Conservation (phyloP, 2,113 vertebrate species). For the Lethenteron reissneri region DNA sequence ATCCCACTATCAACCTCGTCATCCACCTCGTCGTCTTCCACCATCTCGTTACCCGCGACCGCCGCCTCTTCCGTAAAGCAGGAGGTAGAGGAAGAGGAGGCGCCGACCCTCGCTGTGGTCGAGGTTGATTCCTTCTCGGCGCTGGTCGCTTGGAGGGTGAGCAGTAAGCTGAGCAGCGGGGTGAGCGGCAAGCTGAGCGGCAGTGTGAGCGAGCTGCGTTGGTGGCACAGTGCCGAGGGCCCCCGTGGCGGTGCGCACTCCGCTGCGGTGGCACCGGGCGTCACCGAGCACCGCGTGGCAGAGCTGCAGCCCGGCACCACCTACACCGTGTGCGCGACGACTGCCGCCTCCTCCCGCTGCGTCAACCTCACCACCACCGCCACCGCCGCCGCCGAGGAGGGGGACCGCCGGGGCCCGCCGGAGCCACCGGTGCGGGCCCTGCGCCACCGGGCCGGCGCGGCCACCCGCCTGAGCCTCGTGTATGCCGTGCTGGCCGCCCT, state of each 20-base stretch:
- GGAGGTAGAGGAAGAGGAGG: conserved; percentile 38
- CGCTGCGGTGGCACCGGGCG: conserved; percentile 22
- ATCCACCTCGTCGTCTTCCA: too few relatives aligned
- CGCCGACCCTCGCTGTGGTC: conserved; percentile 35
- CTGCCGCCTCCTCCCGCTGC: conserved; percentile 66
- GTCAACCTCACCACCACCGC: conserved; percentile 81
- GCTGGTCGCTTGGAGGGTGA: not conserved
- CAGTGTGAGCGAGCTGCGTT: too few relatives aligned
- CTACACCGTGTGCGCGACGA: conserved; percentile 78
- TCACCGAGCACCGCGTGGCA: conserved; percentile 81
- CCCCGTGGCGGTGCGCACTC: too few relatives aligned
- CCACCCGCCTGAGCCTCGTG: conserved; percentile 1
- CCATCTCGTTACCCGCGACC: too few relatives aligned
- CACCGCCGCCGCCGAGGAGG: conserved; percentile 17
- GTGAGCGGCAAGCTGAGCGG: too few relatives aligned
- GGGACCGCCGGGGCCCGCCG: not conserved
- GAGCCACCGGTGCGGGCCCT: too few relatives aligned
- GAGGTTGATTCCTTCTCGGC: not conserved
- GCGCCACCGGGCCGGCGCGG: not conserved
- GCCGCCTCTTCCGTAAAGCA: too few relatives aligned
- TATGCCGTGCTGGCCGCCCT: conserved; percentile 4
- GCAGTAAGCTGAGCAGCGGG: not conserved
- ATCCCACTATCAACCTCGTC: too few relatives aligned
- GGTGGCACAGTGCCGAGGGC: too few relatives aligned
- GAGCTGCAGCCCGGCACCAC: conserved; percentile 76